These are phyloP conservation scores for Drosophila melanosoma DNA, from an alignment of 2,888 invertebrate species.

Conservation along the genomic window DNA sequence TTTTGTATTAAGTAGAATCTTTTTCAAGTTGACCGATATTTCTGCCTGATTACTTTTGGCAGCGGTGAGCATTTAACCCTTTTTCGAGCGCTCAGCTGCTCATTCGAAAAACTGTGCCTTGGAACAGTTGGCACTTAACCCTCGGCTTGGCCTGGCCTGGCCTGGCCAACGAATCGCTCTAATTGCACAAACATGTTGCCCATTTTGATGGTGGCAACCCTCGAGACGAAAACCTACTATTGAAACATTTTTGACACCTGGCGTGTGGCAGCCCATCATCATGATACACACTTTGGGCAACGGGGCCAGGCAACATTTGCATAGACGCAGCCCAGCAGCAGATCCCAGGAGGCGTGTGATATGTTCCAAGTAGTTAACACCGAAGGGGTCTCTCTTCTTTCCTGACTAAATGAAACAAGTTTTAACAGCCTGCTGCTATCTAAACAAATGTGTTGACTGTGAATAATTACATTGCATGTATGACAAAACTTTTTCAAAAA, in stretches of 20 bases:
- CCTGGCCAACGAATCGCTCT: conserved; percentile 51
- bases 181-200: conserved; percentile 65
- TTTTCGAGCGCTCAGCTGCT: conserved; percentile 16
- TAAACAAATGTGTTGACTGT: conserved; percentile 68
- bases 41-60: conserved; percentile 23
- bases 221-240: conserved; percentile 35
- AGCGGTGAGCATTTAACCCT: conserved; percentile 39
- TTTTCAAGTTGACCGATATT: conserved; percentile 15
- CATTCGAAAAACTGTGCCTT: conserved; percentile 6
- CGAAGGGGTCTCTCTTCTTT: conserved; percentile 3
- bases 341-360: conserved; percentile 17
- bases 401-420: conserved; percentile 45
- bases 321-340: conserved; percentile 18
- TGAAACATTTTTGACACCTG: conserved; percentile 71
- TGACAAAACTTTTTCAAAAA: conserved; percentile 70
- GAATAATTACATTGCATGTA: conserved; percentile 74
- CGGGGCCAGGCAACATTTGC: conserved; percentile 39
- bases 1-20: background rate
- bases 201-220: conserved; percentile 47
- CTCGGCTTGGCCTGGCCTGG: conserved; percentile 24
- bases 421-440: conserved; percentile 29
- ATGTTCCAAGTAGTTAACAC: conserved; percentile 15
- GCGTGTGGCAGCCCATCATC: conserved; percentile 51
- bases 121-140: conserved; percentile 63
- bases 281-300: conserved; percentile 55